Evolutionary conservation across 2,113 vertebrate genomes (phyloP), one percentile per base, ranked within the genome.

Genomic region (Gavialis gangeticus): DNA sequence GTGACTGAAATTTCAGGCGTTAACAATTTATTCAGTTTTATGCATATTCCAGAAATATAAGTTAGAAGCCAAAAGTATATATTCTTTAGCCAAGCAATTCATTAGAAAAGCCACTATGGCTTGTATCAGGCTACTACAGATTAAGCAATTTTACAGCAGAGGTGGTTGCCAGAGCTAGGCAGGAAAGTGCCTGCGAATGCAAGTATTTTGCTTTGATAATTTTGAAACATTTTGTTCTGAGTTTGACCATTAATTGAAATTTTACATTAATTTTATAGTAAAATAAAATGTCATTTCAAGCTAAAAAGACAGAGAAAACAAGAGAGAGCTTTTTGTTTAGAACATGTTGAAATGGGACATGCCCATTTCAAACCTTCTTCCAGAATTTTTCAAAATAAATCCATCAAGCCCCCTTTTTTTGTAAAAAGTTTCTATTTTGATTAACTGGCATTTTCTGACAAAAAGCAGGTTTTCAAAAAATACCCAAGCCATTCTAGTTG

Each of bases 1-100:
- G 86, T 88, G 94, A 34, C 89, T 94, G 79, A 87, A 60, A 24
- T 78, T 63, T 67, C 83, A 27, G 60, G 59, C 73, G 19, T 92
- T 85, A 13, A 28, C 28, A 82, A 28, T 79, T 87, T 17, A 69
- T 81, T 71, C 71, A 77, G 3, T 55, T 12, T 30, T 58, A 75
- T 62, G 55, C 86, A 22, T 89, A 73, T 88, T 58, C 25, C 1
- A 2, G 84, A 94, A 96, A 71, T 80, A 58, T 55, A 66, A 16
- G 59, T 69, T 75, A 30, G 58, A 86, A 89, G 64, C n/a, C 73
- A 73, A 30, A 80, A 88, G 21, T 54, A 19, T 55, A 19, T 62
- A 66, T 55, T 88, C 10, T 78, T 88, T 79, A 69, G 5, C 28
- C 21, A 88, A 87, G 28, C 5, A 86, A 58, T 66, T 64, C 6